Conservation (phyloP, 2,113 vertebrate genomes). For the Tenrec ecaudatus region DNA sequence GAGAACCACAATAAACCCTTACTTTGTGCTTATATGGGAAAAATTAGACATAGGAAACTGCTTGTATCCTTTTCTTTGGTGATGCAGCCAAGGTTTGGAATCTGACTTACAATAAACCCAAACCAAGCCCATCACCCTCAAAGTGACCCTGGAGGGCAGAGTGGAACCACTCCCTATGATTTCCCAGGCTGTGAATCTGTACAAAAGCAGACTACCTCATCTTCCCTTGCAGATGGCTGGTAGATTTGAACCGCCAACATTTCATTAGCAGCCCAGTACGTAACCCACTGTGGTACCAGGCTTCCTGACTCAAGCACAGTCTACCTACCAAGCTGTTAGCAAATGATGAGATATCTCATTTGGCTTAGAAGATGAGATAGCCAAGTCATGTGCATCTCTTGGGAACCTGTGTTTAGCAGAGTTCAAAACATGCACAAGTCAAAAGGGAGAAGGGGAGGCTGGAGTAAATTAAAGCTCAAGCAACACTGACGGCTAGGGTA, state of each 20-base stretch:
- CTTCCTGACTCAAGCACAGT: too few species aligned
- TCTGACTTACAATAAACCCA: too few species aligned
- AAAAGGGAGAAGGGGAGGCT: neutral
- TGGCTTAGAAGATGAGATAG: neutral
- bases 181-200: too few species aligned
- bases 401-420: neutral
- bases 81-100: too few species aligned
- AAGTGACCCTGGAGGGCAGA: too few species aligned
- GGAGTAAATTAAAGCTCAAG: neutral
- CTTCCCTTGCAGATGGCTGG: neutral
- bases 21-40: neutral
- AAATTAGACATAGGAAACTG: neutral
- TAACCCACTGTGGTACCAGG: neutral
- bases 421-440: neutral
- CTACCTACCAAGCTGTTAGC: neutral
- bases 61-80: too few species aligned
- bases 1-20: neutral
- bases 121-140: too few species aligned
- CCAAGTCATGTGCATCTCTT: neutral
- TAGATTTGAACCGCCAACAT: too few species aligned
- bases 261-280: too few species aligned
- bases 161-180: too few species aligned
- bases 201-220: too few species aligned
- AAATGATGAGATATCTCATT: neutral
- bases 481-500: rapidly evolving